Evolutionary conservation across 2,113 vertebrate species (phyloP).

Genomic region (Epinephelus cyanopodus): DNA sequence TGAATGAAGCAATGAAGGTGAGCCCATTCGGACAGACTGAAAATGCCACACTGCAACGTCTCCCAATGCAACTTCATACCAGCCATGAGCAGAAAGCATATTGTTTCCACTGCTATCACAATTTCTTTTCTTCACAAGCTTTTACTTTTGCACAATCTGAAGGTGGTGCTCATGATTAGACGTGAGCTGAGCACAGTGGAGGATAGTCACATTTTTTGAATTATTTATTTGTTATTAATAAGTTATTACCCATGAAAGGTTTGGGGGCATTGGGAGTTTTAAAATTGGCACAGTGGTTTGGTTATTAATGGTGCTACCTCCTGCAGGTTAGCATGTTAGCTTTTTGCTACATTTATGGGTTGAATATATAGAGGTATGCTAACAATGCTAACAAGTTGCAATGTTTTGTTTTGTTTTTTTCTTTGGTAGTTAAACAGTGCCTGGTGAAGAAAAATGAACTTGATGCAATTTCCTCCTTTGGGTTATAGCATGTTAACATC

Average conservation of each 20-base stretch:
- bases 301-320: constrained; percentile 30
- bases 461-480: background rate
- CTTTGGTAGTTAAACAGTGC: background rate
- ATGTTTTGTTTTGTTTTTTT: background rate
- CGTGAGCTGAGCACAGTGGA: background rate
- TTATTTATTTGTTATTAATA: background rate
- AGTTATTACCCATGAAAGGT: background rate
- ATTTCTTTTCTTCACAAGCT: background rate
- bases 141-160: constrained; percentile 26
- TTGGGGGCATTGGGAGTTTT: constrained; percentile 16
- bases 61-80: background rate
- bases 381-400: constrained; percentile 8
- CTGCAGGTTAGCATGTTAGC: background rate
- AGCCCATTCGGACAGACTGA: constrained; percentile 30
- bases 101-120: background rate
- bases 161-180: background rate
- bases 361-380: background rate
- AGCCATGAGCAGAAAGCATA: background rate
- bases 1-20: constrained; percentile 15
- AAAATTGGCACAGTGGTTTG: constrained; percentile 13
- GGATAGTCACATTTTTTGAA: background rate
- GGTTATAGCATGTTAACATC: background rate
- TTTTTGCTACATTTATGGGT: background rate
- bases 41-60: background rate
- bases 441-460: background rate